Evolutionary conservation across 2,888 invertebrate genomes (phyloP).

Genomic region (Dusona sp.): DNA sequence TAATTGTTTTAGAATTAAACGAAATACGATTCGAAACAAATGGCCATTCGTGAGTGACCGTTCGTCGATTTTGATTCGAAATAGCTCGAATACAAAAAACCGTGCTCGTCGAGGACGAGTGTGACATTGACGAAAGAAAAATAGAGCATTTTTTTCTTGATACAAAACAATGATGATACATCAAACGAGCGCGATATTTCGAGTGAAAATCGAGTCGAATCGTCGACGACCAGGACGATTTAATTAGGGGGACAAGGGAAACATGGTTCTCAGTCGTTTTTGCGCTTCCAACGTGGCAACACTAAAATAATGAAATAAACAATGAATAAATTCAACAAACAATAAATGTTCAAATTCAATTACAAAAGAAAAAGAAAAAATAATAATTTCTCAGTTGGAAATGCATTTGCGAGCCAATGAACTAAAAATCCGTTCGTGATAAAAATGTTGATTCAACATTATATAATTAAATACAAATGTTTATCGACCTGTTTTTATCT

Average conservation of each 20-base stretch:
- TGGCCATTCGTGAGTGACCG: not conserved
- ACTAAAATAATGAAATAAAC: not conserved
- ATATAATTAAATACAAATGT: slow-evolving; percentile 76
- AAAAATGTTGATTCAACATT: slow-evolving; percentile 71
- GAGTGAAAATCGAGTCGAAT: not conserved
- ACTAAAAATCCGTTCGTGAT: slow-evolving; percentile 62
- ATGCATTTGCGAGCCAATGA: slow-evolving; percentile 61
- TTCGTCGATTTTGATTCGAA: not conserved
- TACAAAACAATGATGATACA: not conserved
- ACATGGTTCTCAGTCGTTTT: slow-evolving; percentile 63
- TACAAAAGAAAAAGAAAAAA: slow-evolving; percentile 24
- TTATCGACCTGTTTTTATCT: slow-evolving; percentile 81
- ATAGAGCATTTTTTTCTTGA: slow-evolving; percentile 6
- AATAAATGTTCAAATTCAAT: slow-evolving; percentile 59
- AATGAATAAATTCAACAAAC: slow-evolving; percentile 9
- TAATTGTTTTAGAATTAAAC: slow-evolving; percentile 20
- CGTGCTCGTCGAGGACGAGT: not conserved
- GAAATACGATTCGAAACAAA: slow-evolving; percentile 13
- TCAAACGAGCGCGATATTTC: not conserved
- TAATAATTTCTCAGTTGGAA: slow-evolving; percentile 68
- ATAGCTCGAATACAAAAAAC: not conserved
- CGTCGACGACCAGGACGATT: slow-evolving; percentile 26
- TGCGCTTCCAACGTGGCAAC: slow-evolving; percentile 53
- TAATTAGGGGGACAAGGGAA: slow-evolving; percentile 20
- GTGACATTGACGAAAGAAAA: not conserved